These are phyloP conservation scores for Parazoanthus darwini DNA, from an alignment of 92 coral and sea anemone genomes.

Conservation along the genomic window DNA sequence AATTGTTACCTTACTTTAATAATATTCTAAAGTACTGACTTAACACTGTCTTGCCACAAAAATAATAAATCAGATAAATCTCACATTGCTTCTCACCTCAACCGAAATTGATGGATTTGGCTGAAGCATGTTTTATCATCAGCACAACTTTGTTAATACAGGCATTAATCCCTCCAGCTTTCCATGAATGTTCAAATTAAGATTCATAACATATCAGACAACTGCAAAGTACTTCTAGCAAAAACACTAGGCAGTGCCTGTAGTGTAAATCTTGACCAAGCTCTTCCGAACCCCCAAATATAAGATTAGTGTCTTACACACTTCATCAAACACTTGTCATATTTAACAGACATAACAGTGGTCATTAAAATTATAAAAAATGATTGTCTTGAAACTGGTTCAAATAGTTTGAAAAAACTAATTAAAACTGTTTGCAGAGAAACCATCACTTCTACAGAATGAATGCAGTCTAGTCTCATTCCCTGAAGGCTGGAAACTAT, in stretches of 20 bases:
- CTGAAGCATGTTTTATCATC: slow-evolving; percentile 6
- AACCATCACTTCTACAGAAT: not conserved
- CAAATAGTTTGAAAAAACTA: not conserved
- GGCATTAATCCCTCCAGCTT: not conserved
- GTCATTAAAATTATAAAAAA: no score
- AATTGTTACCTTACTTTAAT: not conserved
- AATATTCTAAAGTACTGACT: not conserved
- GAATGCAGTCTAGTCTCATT: not conserved
- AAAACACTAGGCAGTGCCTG: not conserved
- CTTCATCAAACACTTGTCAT: not conserved
- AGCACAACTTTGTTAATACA: not conserved
- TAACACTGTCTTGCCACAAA: not conserved
- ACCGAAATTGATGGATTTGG: slow-evolving; percentile 11
- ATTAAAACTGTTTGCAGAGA: not conserved
- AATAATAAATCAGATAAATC: not conserved
- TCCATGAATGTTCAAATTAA: not conserved
- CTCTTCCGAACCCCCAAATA: not conserved
- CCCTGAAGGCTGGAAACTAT: not conserved
- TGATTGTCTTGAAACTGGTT: not conserved
- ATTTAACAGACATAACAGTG: no score
- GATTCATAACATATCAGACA: no score
- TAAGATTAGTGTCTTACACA: not conserved
- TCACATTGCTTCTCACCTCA: slow-evolving; percentile 18
- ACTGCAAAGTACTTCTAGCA: not conserved
- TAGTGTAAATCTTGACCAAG: not conserved